A percentile compares a stretch with the other conserved stretches of the same genome.
These are phyloP conservation scores for Diarsia mendica DNA, from an alignment of 2,888 invertebrate genomes.

Conservation along the genomic window DNA sequence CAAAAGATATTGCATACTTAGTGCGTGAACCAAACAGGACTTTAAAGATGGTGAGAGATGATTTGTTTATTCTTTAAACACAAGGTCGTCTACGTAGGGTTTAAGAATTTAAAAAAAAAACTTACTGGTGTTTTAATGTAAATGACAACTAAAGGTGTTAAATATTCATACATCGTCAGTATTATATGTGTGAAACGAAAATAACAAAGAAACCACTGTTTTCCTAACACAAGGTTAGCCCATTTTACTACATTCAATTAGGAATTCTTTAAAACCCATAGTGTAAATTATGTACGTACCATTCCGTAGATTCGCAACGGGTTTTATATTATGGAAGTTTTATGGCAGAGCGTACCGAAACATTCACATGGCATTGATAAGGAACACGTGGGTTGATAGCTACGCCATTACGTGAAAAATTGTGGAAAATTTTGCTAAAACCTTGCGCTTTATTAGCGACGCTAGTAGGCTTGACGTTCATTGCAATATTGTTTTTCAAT, in stretches of 20 bases:
- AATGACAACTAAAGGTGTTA: background rate
- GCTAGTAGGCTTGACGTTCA: slow-evolving; percentile 34
- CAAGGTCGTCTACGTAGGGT: no score
- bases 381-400: slow-evolving; percentile 78
- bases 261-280: slow-evolving; percentile 33
- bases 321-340: slow-evolving; percentile 76
- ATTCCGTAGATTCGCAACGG: slow-evolving; percentile 67
- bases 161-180: background rate
- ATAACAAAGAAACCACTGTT: background rate
- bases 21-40: background rate
- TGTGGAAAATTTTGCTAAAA: slow-evolving; percentile 60
- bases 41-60: background rate
- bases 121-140: background rate
- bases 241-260: slow-evolving; percentile 41
- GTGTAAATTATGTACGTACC: slow-evolving; percentile 41
- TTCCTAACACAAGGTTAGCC: background rate
- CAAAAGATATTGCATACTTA: background rate
- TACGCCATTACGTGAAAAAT: slow-evolving; percentile 70
- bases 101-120: no score
- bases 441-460: slow-evolving; percentile 60
- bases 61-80: no score
- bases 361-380: slow-evolving; percentile 83
- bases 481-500: slow-evolving; percentile 39
- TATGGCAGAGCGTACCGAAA: slow-evolving; percentile 81
- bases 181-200: background rate